These are phyloP conservation scores for Benthochromis sp. DNA, from an alignment of 2,113 vertebrate genomes.

Conservation along the genomic window DNA sequence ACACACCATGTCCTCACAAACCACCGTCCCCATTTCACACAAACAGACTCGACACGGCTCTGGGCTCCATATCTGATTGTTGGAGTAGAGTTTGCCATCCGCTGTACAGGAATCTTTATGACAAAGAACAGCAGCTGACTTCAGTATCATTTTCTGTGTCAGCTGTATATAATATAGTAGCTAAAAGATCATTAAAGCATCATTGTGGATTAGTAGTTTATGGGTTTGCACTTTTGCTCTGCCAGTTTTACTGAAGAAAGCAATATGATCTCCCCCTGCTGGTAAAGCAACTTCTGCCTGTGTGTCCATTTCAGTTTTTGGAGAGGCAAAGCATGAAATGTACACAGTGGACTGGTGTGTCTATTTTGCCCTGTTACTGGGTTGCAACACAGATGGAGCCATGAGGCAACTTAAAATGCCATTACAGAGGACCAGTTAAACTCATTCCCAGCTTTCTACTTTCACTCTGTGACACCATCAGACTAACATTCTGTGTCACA, in stretches of 20 bases:
- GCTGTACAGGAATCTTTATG: conserved; percentile 41
- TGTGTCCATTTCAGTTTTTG: background rate
- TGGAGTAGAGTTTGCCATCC: conserved; percentile 25
- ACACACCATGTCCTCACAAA: conserved; percentile 86
- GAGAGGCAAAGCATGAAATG: background rate
- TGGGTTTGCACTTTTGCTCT: background rate
- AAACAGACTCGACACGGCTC: conserved; percentile 74
- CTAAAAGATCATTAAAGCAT: background rate
- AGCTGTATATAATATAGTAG: background rate
- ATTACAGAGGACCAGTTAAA: background rate
- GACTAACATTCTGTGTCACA: background rate
- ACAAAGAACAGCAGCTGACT: conserved; percentile 6
- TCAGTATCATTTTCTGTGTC: background rate
- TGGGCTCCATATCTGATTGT: conserved; percentile 59
- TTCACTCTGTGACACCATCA: background rate
- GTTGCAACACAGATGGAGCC: background rate
- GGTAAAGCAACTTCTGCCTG: background rate
- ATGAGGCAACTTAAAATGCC: background rate
- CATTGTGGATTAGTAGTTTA: background rate
- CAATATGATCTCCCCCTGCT: background rate
- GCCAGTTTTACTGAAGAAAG: background rate
- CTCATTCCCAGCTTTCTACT: background rate
- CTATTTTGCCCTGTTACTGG: background rate
- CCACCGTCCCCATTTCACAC: conserved; percentile 80
- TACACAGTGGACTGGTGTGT: background rate